Evolutionary conservation across 1,140 invertebrate genomes (phyloP), one percentile per base, ranked within the genome.

Genomic region (Apis mellifera): DNA sequence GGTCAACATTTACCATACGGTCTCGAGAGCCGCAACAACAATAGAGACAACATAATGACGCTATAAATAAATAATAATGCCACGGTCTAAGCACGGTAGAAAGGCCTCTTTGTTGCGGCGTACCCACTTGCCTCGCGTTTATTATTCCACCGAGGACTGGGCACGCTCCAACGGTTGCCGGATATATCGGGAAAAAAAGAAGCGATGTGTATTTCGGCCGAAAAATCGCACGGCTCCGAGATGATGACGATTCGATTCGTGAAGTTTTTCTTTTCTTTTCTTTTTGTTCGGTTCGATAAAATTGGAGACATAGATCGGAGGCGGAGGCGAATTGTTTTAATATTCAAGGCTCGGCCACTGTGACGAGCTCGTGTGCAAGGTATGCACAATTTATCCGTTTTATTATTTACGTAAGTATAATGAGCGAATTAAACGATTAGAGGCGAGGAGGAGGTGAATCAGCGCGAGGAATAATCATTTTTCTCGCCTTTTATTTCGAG

Each of bases 41-140:
- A 90, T 90, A 83, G 86, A 88, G 89, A 91, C 89, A 91, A 90
- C 87, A 89, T 90, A 91, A 91, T 91, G 90, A 86, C 87, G 88
- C 89, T 90, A 90, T 90, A 90, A 90, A 90, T 90, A 91, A 91
- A 89, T 87, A 89, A 90, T 87, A 90, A 90, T 90, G 88, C 85
- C 85, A 89, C 78, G 78, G 83, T 90, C 83, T 87, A 80, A 87
- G 76, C 81, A 57, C 81, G 73, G 75, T 86, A 86, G 84, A 86
- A 87, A 82, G 75, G 78, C 79, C 32, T 80, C 75, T 79, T 86
- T 84, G 84, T 84, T 79, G 62, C 78, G 55, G 64, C 57, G 64
- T 26, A 84, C 83, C 87, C 82, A 80, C 66, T 84, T 69, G 82
- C 68, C 70, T 83, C 74, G 66, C 77, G 86, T 87, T 88, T 88